A percentile compares a stretch with the other conserved stretches of the same genome.
Conservation (phyloP, 2,797 vertebrate species). For the Microtus californicus region DNA sequence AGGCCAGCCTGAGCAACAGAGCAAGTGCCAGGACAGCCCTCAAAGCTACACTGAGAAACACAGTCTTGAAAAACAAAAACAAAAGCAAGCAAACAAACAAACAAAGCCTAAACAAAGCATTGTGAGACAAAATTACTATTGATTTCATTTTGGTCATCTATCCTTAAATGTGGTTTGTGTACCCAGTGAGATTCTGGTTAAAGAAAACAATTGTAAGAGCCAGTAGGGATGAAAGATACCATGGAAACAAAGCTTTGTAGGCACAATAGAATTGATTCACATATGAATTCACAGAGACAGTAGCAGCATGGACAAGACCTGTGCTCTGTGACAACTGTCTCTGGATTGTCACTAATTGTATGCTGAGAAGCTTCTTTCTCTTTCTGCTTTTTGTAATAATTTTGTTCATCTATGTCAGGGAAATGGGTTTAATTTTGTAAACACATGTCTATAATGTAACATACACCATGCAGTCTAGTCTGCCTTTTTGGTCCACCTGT, state of each 20-base stretch:
- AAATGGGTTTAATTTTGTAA: slow-evolving; percentile 45
- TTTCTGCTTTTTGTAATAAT: slow-evolving; percentile 5
- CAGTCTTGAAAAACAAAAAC: too few relatives aligned
- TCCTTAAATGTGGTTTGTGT: not conserved
- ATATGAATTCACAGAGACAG: not conserved
- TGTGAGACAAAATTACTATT: not conserved
- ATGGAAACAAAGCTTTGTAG: not conserved
- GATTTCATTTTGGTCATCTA: not conserved
- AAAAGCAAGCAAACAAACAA: too few relatives aligned
- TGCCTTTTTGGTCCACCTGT: not conserved
- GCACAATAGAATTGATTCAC: not conserved
- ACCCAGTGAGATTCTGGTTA: not conserved
- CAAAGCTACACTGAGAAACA: too few relatives aligned
- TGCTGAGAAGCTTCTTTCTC: not conserved
- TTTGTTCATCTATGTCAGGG: not conserved
- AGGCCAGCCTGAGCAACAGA: too few relatives aligned
- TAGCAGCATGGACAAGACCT: not conserved
- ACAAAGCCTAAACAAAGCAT: not conserved
- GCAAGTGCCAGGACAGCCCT: too few relatives aligned
- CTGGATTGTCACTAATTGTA: not conserved
- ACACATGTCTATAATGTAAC: slow-evolving; percentile 7
- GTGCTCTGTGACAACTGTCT: not conserved
- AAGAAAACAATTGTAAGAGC: not conserved
- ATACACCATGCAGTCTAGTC: not conserved
- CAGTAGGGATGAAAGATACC: not conserved